Conservation (phyloP, 2,888 invertebrate genomes). For the Pollenia amentaria region DNA sequence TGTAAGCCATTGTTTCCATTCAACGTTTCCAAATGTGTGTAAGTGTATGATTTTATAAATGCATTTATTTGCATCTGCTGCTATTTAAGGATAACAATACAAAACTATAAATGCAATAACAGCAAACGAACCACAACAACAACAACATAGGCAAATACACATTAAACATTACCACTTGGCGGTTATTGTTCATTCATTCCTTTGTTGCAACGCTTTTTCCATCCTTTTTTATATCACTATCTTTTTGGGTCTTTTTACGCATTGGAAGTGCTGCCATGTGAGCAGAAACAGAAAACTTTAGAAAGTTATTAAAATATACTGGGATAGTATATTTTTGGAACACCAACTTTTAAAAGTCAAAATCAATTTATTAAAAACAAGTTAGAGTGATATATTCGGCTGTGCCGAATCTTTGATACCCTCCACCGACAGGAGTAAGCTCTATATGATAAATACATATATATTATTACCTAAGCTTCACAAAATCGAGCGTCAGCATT, state of each 20-base stretch:
- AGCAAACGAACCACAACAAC: not conserved
- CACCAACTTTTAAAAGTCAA: no score
- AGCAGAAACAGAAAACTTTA: no score
- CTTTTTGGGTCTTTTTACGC: not conserved
- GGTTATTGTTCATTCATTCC: conserved; percentile 46
- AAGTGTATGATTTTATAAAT: conserved; percentile 5
- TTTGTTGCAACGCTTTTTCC: not conserved
- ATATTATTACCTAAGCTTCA: no score
- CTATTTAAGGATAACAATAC: conserved; percentile 45
- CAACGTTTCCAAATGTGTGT: not conserved
- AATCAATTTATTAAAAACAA: no score
- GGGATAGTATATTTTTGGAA: no score
- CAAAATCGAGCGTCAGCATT: no score
- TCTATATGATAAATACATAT: no score
- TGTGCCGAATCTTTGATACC: no score
- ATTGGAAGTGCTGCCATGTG: not conserved
- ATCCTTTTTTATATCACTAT: not conserved
- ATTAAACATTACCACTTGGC: conserved; percentile 51
- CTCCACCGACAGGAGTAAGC: no score
- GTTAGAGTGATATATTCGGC: no score
- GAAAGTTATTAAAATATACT: no score
- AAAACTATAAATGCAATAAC: conserved; percentile 19
- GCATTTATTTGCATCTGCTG: conserved; percentile 55
- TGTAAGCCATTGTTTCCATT: conserved; percentile 21
- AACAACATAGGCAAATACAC: conserved; percentile 39